Base-by-base conservation (phyloP, 1,140 invertebrate species). In the Procambarus virginalis region DNA sequence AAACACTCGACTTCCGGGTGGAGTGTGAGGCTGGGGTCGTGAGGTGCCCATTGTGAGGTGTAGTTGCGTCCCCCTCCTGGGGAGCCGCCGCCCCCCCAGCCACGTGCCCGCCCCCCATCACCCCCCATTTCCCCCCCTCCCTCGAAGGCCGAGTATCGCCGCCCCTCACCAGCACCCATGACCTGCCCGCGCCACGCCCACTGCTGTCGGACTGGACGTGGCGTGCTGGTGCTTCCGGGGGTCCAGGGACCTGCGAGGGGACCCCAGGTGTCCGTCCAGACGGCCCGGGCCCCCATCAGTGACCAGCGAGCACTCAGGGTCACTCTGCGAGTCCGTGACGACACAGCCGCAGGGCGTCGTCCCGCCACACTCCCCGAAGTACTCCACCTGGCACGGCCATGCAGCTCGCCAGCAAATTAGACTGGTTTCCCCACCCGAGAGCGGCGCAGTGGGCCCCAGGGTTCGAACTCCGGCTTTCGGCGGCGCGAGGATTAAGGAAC, bases 181-280 rank as follows among this genome's bases (percentile, higher is more conserved):
- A 86, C 76, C 85, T 68, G 77, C 48, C 20, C 58, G 85, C 58
- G 34, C 55, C 45, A 22, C 55, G 58, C 76, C 46, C 68, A 73
- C 64, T 82, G 49, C 80, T 68, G 90, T 86, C 84, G 90, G 83
- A 68, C 84, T 91, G 91, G 91, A 91, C 91, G 91, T 86, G 79
- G 83, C 91, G 77, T 91, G 91, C 82, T 91, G 91, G 91, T 91
- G 91, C 70, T 90, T 91, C 84, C 83, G 91, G 86, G 91, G 91
- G 86, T 51, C 64, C 73, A 51, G 79, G 82, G 76, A 84, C 83
- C 78, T 75, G 70, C 64, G 79, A 51, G 79, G 82, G 76, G 90
- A 90, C 78, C 82, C 88, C 60, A 77, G 64, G 81, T 81, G 88
- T 68, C 84, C 84, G 75, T 51, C 84, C 75, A 46, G 86, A 79